A percentile compares a stretch with the other conserved stretches of the same genome.
Conservation (phyloP, 1,140 invertebrate species). For the Scylla paramamosain region DNA sequence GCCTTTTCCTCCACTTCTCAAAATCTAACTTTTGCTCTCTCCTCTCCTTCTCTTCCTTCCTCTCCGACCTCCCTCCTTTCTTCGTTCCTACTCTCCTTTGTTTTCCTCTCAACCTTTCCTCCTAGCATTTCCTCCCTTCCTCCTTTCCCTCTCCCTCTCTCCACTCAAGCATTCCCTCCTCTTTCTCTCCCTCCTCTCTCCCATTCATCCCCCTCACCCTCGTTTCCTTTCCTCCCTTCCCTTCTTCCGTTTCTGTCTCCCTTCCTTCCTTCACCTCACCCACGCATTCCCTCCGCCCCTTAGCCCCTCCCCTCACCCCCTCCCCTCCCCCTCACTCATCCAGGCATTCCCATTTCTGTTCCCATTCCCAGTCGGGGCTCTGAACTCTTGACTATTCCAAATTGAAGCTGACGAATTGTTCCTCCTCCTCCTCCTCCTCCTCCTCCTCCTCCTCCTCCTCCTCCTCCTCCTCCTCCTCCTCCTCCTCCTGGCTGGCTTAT, state of each 20-base stretch:
- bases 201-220: no score
- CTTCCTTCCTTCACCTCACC: background rate
- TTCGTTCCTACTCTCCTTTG: background rate
- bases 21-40: background rate
- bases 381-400: background rate
- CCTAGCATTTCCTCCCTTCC: background rate
- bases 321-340: background rate
- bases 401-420: background rate
- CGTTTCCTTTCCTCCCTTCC: background rate
- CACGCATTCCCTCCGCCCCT: background rate
- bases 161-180: background rate
- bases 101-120: background rate
- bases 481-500: background rate
- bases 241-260: background rate
- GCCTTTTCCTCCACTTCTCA: background rate
- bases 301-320: background rate
- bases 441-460: slow-evolving; percentile 17
- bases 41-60: background rate
- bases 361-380: background rate
- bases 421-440: slow-evolving; percentile 16
- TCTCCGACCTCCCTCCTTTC: background rate
- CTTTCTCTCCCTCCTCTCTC: background rate
- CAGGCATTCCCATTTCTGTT: background rate
- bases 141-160: background rate
- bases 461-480: slow-evolving; percentile 16